Evolutionary conservation across 2,113 vertebrate species (phyloP), one percentile per base, ranked within the genome.

Genomic region (Herpetotheres cachinnans): DNA sequence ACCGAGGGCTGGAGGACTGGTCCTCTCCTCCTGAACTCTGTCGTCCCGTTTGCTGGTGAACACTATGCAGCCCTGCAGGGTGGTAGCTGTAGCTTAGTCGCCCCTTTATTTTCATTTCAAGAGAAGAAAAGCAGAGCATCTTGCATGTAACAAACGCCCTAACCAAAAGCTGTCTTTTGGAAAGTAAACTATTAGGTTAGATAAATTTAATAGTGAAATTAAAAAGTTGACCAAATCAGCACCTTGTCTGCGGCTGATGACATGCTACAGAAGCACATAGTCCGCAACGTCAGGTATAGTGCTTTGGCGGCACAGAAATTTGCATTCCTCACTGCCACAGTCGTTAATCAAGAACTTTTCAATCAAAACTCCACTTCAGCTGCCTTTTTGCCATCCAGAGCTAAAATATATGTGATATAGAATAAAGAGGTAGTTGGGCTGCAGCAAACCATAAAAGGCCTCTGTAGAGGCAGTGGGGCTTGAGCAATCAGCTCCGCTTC

Each of bases 281-380:
- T 63, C 92, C 13, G 2, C 46, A 21, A 19, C 2, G 2, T 8
- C 32, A 79, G 93, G 85, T 89, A 55, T 80, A 95, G 91, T 70
- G 95, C 87, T 95, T 91, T 70, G 90, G 95, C 94, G 94, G 73
- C 89, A 82, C 77, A 87, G 91, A 95, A 94, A 96, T 93, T 93
- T 95, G 76, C 95, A 71, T 98, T 97, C 46, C 32, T 95, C 96
- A 92, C 67, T 34, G 7, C 82, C 84, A n/a, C 79, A 85, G 86
- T 55, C 86, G 85, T 69, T 96, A 98, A 97, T 96, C 86, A 96
- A 95, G 93, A 93, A 83, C 93, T 86, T 97, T 72, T 76, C 89
- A 94, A 91, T 97, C 96, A 96, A 86, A 97, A 93, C 30, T 46
- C 7, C 74, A 69, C 90, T 95, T 96, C 83, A 87, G 34, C 90